Evolutionary conservation across 2,797 vertebrate genomes (phyloP).

Genomic region (Leptodactylus fallax): DNA sequence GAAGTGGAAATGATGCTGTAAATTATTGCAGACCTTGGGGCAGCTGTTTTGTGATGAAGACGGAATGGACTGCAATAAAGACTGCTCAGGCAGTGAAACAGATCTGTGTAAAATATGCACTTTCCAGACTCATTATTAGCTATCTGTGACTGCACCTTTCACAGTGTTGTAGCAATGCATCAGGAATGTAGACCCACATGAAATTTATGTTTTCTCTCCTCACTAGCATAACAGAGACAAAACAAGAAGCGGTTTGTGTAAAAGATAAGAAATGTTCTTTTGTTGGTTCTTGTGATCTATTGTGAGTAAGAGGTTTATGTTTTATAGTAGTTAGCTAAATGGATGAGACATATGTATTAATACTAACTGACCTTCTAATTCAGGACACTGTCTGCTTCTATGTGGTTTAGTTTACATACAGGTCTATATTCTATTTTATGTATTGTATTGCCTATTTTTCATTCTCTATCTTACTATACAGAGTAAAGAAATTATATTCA

Average conservation of each 20-base stretch:
- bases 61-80: slow-evolving; percentile 57
- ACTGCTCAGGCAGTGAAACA: slow-evolving; percentile 55
- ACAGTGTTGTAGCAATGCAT: slow-evolving; percentile 49
- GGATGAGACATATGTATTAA: background rate
- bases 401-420: too few species aligned
- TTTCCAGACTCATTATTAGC: slow-evolving; percentile 47
- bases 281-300: background rate
- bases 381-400: too few species aligned
- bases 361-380: too few species aligned
- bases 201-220: slow-evolving; percentile 63
- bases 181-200: slow-evolving; percentile 48
- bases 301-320: background rate
- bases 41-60: slow-evolving; percentile 57
- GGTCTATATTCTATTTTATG: too few species aligned
- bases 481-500: too few species aligned
- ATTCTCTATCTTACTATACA: too few species aligned
- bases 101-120: slow-evolving; percentile 57
- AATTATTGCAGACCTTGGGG: slow-evolving; percentile 59
- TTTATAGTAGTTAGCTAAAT: background rate
- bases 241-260: slow-evolving; percentile 49
- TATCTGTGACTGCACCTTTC: slow-evolving; percentile 57
- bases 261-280: slow-evolving; percentile 43
- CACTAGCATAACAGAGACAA: background rate
- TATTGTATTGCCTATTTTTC: too few species aligned
- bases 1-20: slow-evolving; percentile 58